These are phyloP conservation scores for Lepus americanus DNA, from an alignment of 2,113 vertebrate genomes.

Conservation along the genomic window DNA sequence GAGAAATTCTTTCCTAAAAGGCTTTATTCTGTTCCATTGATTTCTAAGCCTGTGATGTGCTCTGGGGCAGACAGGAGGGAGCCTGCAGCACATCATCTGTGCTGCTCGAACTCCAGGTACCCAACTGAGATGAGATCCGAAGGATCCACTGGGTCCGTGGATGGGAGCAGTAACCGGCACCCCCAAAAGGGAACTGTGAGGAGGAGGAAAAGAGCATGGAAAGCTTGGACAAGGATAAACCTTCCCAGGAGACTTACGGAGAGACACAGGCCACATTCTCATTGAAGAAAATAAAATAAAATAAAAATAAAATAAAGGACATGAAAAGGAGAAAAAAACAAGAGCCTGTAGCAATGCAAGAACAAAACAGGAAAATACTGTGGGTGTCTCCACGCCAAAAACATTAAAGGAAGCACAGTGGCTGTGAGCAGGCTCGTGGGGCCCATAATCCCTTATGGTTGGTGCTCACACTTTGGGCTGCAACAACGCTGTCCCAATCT, in stretches of 20 bases:
- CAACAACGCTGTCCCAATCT: constrained; percentile 67
- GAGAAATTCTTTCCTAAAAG: not conserved
- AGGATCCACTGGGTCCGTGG: too few species aligned
- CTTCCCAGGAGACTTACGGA: not conserved
- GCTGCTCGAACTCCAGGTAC: rapidly evolving
- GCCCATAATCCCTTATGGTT: constrained; percentile 57
- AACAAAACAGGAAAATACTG: not conserved
- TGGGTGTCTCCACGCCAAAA: not conserved
- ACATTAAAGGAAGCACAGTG: not conserved
- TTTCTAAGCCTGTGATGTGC: not conserved
- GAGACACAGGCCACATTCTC: not conserved
- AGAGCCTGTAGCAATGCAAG: not conserved
- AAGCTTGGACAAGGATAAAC: not conserved
- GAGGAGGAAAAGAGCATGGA: not conserved
- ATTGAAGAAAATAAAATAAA: not conserved
- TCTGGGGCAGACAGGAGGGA: not conserved
- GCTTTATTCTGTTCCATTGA: not conserved
- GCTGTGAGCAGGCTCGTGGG: rapidly evolving
- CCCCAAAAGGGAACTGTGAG: not conserved
- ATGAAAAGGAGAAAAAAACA: not conserved
- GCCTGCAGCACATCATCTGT: too few species aligned
- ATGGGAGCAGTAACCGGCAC: not conserved
- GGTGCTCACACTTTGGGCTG: constrained; percentile 61
- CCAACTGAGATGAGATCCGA: rapidly evolving
- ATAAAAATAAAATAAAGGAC: not conserved